phyloP scores from a whole-genome alignment of 1,140 invertebrate genomes.

The Propsilocerus akamusi region DNA sequence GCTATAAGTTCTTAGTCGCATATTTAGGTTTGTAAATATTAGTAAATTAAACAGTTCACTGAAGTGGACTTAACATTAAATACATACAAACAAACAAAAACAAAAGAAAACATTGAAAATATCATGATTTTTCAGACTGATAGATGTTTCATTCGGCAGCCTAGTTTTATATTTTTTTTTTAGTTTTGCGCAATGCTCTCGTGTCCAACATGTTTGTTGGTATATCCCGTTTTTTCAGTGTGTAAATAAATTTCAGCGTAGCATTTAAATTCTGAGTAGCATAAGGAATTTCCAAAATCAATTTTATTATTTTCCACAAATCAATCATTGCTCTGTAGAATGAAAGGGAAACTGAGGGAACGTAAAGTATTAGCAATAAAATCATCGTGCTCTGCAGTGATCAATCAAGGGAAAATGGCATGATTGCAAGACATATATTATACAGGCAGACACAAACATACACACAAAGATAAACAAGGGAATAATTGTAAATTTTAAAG shows the following conservation, averaged over 20 bases:
- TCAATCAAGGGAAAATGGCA: neutral
- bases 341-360: neutral
- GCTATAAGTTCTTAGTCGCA: too few relatives aligned
- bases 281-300: neutral
- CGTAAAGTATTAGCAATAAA: neutral
- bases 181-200: neutral
- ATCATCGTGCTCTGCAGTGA: neutral
- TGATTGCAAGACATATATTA: neutral
- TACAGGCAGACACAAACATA: neutral
- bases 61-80: neutral
- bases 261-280: neutral
- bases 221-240: neutral
- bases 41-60: neutral
- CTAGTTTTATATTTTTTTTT: neutral
- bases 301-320: neutral
- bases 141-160: neutral
- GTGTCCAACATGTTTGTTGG: neutral
- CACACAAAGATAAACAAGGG: neutral
- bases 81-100: neutral
- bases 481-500: neutral
- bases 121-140: constrained; percentile 3
- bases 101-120: neutral
- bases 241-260: neutral
- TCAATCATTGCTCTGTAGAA: neutral
- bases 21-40: too few relatives aligned